Conservation (phyloP, 1,140 invertebrate species). For the honey bee (Apis mellifera) region DNA sequence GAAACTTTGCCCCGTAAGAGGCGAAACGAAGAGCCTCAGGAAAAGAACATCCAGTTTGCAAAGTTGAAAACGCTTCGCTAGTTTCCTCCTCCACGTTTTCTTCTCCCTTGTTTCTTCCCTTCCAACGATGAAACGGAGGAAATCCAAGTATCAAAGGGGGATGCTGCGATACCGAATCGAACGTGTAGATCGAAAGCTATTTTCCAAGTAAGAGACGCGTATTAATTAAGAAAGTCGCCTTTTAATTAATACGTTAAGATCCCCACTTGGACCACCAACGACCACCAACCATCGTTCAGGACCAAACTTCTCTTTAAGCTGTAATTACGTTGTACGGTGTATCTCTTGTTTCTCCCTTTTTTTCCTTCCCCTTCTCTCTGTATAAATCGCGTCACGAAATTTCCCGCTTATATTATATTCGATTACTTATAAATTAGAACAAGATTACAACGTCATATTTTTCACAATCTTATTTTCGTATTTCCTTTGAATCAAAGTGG, state of each 20-base stretch:
- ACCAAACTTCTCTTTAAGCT: constrained; percentile 64
- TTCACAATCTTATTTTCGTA: too few species aligned
- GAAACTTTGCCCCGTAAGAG: background rate
- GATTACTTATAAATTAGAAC: too few species aligned
- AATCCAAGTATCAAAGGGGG: background rate
- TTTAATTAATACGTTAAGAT: constrained; percentile 59
- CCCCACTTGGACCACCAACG: constrained; percentile 45
- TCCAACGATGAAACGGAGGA: too few species aligned
- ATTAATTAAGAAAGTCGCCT: constrained; percentile 64
- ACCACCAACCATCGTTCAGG: constrained; percentile 54
- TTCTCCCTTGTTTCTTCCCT: too few species aligned
- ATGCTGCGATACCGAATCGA: background rate
- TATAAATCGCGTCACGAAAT: constrained; percentile 9
- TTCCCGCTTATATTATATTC: background rate
- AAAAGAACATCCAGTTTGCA: background rate
- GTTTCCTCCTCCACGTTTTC: background rate
- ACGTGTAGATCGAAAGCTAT: background rate
- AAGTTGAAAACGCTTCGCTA: background rate
- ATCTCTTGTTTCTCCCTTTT: too few species aligned
- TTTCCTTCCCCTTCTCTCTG: constrained; percentile 35
- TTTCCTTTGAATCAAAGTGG: too few species aligned
- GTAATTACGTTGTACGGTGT: constrained; percentile 69
- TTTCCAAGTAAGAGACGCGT: constrained; percentile 32
- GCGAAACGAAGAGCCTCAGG: background rate
- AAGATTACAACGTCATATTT: too few species aligned